phyloP scores from a whole-genome alignment of 2,797 vertebrate genomes.

The Rhinatrema bivittatum region DNA sequence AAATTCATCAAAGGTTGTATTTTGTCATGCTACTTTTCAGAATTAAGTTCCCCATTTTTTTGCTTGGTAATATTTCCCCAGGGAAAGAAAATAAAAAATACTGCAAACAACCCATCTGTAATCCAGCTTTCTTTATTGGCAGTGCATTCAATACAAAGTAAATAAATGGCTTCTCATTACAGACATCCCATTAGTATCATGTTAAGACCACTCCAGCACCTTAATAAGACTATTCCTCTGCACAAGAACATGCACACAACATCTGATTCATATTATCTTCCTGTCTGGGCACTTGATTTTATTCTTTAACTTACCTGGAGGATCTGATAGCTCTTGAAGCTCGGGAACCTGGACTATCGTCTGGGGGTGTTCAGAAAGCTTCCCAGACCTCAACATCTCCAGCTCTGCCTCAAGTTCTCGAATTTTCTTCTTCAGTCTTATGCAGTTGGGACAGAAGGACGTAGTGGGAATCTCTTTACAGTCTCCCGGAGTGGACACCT shows the following conservation, averaged over 20 bases:
- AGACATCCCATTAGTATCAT: slow-evolving; percentile 22
- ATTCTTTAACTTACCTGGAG: slow-evolving; percentile 70
- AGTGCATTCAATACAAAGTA: slow-evolving; percentile 44
- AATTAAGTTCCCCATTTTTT: too few relatives aligned
- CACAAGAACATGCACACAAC: too few relatives aligned
- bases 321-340: slow-evolving; percentile 75
- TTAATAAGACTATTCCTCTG: too few relatives aligned
- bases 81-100: slow-evolving; percentile 49
- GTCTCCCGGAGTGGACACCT: slow-evolving; percentile 49
- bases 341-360: slow-evolving; percentile 69
- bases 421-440: slow-evolving; percentile 84
- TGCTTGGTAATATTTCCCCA: too few relatives aligned
- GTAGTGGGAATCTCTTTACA: slow-evolving; percentile 73
- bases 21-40: too few relatives aligned
- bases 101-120: slow-evolving; percentile 56
- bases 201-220: slow-evolving; percentile 12
- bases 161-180: slow-evolving; percentile 32
- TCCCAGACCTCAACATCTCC: slow-evolving; percentile 72
- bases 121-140: slow-evolving; percentile 58
- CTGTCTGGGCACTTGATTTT: slow-evolving; percentile 12
- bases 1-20: too few relatives aligned
- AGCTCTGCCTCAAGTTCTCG: slow-evolving; percentile 86
- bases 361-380: slow-evolving; percentile 43
- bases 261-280: too few relatives aligned
- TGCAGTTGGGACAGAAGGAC: slow-evolving; percentile 91